A percentile compares a stretch with the other conserved stretches of the same genome.
Conservation (phyloP, 2,888 invertebrate species). For the Cecidostiba fungosa region DNA sequence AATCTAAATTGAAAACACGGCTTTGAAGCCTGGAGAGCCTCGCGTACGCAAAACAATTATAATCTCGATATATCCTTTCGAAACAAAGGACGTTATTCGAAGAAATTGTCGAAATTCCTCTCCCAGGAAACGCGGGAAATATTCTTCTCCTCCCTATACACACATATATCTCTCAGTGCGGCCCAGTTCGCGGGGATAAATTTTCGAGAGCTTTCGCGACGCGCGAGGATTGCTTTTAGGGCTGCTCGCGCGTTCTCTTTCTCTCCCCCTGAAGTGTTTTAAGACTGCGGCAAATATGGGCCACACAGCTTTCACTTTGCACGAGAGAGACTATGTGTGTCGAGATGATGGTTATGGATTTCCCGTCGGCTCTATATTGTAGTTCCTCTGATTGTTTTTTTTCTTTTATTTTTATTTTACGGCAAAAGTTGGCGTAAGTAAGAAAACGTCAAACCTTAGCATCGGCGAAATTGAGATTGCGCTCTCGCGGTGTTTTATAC, state of each 20-base stretch:
- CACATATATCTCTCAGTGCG: conserved; percentile 13
- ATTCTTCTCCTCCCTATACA: background rate
- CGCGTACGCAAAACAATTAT: background rate
- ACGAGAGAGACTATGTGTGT: background rate
- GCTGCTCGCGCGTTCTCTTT: background rate
- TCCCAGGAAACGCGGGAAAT: conserved; percentile 12
- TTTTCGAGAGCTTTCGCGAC: conserved; percentile 43
- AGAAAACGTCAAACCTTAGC: background rate
- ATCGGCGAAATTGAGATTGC: conserved; percentile 46
- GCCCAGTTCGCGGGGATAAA: conserved; percentile 48
- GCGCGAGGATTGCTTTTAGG: conserved; percentile 29
- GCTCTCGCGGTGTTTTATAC: conserved; percentile 1
- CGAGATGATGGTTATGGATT: background rate
- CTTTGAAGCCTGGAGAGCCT: background rate
- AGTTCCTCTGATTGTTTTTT: background rate
- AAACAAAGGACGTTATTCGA: background rate
- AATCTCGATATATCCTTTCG: too few species aligned
- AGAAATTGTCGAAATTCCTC: background rate
- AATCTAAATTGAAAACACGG: background rate
- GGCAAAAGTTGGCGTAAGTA: background rate
- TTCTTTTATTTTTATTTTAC: background rate
- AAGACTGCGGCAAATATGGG: conserved; percentile 25
- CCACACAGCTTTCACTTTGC: conserved; percentile 22
- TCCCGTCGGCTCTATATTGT: background rate
- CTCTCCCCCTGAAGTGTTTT: conserved; percentile 19